A percentile compares a stretch with the other conserved stretches of the same genome.
These are phyloP conservation scores for Sialis lutaria DNA, from an alignment of 2,888 invertebrate genomes.

Conservation along the genomic window DNA sequence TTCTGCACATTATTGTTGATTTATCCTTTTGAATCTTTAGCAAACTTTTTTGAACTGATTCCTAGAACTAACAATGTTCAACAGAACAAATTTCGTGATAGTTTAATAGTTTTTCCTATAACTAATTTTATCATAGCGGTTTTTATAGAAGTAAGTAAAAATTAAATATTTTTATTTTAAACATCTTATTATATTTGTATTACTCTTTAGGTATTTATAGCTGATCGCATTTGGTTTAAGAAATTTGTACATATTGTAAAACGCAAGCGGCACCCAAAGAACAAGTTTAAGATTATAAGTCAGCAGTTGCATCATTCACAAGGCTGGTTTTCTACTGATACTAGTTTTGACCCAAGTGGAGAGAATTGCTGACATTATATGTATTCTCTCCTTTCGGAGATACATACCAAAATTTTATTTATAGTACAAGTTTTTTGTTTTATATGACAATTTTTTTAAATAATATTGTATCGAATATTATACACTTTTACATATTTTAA, in stretches of 20 bases:
- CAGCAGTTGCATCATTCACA: not conserved
- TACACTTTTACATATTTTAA: too few species aligned
- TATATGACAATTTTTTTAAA: too few species aligned
- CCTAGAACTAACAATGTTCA: slow-evolving; percentile 21
- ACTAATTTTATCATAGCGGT: slow-evolving; percentile 38
- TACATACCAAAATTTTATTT: too few species aligned
- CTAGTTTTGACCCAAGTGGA: not conserved
- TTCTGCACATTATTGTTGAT: slow-evolving; percentile 39
- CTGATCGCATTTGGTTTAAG: slow-evolving; percentile 19
- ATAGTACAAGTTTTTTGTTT: too few species aligned
- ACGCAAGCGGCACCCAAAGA: slow-evolving; percentile 19
- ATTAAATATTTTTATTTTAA: not conserved
- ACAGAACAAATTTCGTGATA: slow-evolving; percentile 31
- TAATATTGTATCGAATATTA: too few species aligned
- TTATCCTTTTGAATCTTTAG: slow-evolving; percentile 32
- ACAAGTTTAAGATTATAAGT: slow-evolving; percentile 17
- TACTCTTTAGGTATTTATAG: slow-evolving; percentile 15
- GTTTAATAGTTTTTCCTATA: slow-evolving; percentile 36
- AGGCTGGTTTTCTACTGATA: not conserved
- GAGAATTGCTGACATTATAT: too few species aligned
- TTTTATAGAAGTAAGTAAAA: slow-evolving; percentile 37
- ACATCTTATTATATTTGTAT: not conserved
- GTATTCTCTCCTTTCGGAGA: too few species aligned
- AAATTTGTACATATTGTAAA: slow-evolving; percentile 17
- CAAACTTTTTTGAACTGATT: slow-evolving; percentile 37